phyloP scores from a whole-genome alignment of 2,797 vertebrate genomes.

The Acipenser transmontanus region DNA sequence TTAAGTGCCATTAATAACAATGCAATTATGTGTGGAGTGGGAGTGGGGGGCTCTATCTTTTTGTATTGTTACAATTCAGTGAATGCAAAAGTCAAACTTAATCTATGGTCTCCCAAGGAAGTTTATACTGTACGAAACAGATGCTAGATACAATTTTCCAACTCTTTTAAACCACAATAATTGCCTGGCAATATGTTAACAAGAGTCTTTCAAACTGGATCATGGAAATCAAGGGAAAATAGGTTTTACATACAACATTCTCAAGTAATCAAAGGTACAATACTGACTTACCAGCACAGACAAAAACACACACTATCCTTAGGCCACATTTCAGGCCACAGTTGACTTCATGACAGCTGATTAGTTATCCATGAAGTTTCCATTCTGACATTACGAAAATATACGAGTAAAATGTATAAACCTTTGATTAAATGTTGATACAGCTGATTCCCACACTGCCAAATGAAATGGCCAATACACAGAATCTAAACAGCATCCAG shows the following conservation, averaged over 20 bases:
- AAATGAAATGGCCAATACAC: constrained; percentile 66
- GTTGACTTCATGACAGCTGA: constrained; percentile 49
- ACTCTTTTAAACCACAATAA: neutral
- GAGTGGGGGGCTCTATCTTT: too few species aligned
- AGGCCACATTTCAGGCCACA: constrained; percentile 48
- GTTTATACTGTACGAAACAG: neutral
- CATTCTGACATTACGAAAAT: constrained; percentile 76
- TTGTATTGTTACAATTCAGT: too few species aligned
- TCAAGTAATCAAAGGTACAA: constrained; percentile 8
- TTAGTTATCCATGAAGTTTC: constrained; percentile 63
- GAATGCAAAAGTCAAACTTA: too few species aligned
- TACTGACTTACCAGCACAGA: too few species aligned
- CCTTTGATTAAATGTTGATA: constrained; percentile 82
- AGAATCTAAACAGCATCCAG: constrained; percentile 76
- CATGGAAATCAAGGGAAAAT: neutral
- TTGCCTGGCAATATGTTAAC: neutral
- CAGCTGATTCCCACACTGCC: constrained; percentile 76
- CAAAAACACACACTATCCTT: constrained; percentile 49
- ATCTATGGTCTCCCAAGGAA: too few species aligned
- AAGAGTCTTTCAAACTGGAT: neutral
- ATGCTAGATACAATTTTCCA: neutral
- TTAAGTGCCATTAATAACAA: too few species aligned
- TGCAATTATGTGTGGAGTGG: too few species aligned
- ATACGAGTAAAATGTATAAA: constrained; percentile 71
- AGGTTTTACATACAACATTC: constrained; percentile 23